Evolutionary conservation across 2,888 invertebrate species (phyloP), one percentile per base, ranked within the genome.

Genomic region (Neoscelio sp.): DNA sequence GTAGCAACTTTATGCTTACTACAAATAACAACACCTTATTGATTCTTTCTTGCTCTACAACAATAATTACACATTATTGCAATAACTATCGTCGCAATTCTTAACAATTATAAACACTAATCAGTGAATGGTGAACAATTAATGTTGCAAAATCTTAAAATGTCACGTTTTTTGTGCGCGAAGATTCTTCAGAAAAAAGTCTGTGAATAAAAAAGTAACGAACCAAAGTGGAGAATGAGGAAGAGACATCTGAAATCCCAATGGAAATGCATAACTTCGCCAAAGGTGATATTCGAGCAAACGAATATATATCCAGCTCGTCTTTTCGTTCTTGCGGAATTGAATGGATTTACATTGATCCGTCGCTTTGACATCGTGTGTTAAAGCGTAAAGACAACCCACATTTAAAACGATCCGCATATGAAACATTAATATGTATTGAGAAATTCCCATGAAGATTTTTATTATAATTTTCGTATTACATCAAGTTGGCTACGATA

Each of bases 271-370:
- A 64, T 68, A 73, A 76, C 80, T 68, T 60, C 17, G 73, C 71
- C 56, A 40, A 23, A 67, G 48, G 58, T 58, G 60, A 73, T 76
- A 67, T 80, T 75, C 67, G 6, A 26, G 6, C 62, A 12, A 28
- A 28, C 44, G 56, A 62, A 54, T 28, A 64, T 56, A 73, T 48
- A 77, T 26, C 65, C 44, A 17, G 42, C 52, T 56, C 56, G 56
- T 64, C 64, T 77, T 77, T 64, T 64, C 50, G 64, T 42, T 70
- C 28, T 64, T 52, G 58, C 44, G 58, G 44, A 77, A 79, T 77
- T 71, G 62, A 54, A 56, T 68, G 60, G 78, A 80, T 80, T 79
- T 81, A 75, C 80, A 80, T 78, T 62, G 78, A 78, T 68, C 73
- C 70, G 71, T 33, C 54, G 68, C 54, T 75, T 75, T 65, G 64